Evolutionary conservation across 2,888 invertebrate species (phyloP).

Genomic region (Philaethria dido): DNA sequence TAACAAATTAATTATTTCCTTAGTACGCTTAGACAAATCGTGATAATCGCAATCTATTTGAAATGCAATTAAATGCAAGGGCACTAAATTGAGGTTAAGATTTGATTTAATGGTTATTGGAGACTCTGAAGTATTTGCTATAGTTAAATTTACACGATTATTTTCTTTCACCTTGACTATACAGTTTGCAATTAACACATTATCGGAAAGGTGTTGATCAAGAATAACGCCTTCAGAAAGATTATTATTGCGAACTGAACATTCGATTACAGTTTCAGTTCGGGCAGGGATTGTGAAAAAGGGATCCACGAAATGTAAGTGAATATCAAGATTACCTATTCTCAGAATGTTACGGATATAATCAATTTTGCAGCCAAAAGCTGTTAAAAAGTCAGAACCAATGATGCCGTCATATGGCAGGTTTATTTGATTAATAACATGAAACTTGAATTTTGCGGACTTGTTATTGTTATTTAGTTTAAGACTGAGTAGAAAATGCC

Average conservation of each 20-base stretch:
- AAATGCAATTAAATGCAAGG: neutral
- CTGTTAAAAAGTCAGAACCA: neutral
- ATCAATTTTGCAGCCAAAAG: neutral
- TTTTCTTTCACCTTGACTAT: slow-evolving; percentile 26
- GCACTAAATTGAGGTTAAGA: too few relatives aligned
- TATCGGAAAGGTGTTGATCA: slow-evolving; percentile 19
- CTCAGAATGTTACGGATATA: slow-evolving; percentile 7
- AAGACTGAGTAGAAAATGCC: slow-evolving; percentile 34
- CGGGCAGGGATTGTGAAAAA: slow-evolving; percentile 33
- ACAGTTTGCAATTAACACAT: slow-evolving; percentile 31
- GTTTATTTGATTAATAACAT: slow-evolving; percentile 40
- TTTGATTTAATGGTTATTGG: too few relatives aligned
- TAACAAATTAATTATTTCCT: slow-evolving; percentile 38
- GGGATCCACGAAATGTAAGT: slow-evolving; percentile 37
- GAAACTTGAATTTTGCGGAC: slow-evolving; percentile 33
- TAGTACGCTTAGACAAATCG: neutral
- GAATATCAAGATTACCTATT: too few relatives aligned
- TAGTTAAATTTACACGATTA: too few relatives aligned
- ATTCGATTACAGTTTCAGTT: slow-evolving; percentile 36
- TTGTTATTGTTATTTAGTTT: neutral
- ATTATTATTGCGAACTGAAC: slow-evolving; percentile 37
- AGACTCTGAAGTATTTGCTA: too few relatives aligned
- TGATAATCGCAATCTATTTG: neutral
- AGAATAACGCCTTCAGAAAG: slow-evolving; percentile 33
- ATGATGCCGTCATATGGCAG: slow-evolving; percentile 30